phyloP scores from a whole-genome alignment of 2,888 invertebrate genomes.

The Parelbella ahira region DNA sequence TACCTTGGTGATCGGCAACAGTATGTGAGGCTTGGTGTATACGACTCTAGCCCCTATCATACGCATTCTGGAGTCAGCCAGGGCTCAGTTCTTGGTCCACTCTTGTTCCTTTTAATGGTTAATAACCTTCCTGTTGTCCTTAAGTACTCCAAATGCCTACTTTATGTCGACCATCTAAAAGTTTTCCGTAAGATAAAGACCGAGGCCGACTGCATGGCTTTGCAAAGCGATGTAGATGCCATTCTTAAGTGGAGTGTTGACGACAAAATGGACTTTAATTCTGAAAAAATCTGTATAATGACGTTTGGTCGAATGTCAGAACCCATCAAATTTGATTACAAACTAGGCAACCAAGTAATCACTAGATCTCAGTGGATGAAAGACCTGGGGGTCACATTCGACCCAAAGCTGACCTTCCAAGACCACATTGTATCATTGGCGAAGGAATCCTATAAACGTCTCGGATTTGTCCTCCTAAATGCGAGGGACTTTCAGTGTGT shows the following conservation, averaged over 20 bases:
- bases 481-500: not conserved
- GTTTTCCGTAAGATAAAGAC: conserved; percentile 1
- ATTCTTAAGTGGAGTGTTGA: conserved; percentile 3
- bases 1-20: conserved; percentile 8
- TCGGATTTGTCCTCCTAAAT: conserved; percentile 5
- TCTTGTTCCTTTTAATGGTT: conserved; percentile 25
- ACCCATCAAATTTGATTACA: conserved; percentile 2
- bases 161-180: conserved; percentile 27
- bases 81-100: conserved; percentile 25
- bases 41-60: conserved; percentile 15
- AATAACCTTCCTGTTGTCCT: conserved; percentile 24
- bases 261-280: conserved; percentile 15
- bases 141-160: conserved; percentile 14
- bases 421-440: not conserved
- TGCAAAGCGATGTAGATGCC: conserved; percentile 9
- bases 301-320: conserved; percentile 14
- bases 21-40: conserved; percentile 1
- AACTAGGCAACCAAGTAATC: not conserved
- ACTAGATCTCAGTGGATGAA: not conserved
- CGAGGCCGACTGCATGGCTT: not conserved
- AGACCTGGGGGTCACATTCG: conserved; percentile 7
- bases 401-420: not conserved
- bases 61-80: conserved; percentile 12
- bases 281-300: conserved; percentile 7
- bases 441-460: conserved; percentile 1